A percentile compares a stretch with the other conserved stretches of the same genome.
Evolutionary conservation across 2,888 invertebrate genomes (phyloP).

Genomic region (Horisme vitalbata): DNA sequence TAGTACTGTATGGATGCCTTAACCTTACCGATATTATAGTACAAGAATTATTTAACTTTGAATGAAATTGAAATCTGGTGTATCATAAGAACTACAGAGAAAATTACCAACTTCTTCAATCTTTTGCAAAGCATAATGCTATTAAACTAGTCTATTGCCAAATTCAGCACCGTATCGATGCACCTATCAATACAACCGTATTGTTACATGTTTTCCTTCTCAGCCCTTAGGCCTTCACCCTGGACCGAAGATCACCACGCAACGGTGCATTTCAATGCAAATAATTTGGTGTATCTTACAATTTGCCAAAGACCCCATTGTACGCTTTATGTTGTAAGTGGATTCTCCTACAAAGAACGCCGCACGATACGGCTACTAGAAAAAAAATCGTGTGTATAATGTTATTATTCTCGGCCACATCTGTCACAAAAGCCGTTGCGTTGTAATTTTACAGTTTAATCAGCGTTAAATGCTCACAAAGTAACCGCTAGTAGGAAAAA

Average conservation of each 20-base stretch:
- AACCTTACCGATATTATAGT: too few species aligned
- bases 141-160: conserved; percentile 7
- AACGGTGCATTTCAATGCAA: conserved; percentile 67
- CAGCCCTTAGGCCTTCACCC: conserved; percentile 69
- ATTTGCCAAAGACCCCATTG: conserved; percentile 79
- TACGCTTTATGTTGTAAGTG: conserved; percentile 75
- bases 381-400: conserved; percentile 65
- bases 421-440: conserved; percentile 78
- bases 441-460: conserved; percentile 83
- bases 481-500: conserved; percentile 67
- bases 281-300: conserved; percentile 82
- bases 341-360: conserved; percentile 72
- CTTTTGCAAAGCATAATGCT: too few species aligned
- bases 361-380: conserved; percentile 69
- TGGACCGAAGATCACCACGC: conserved; percentile 62
- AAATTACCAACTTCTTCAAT: too few species aligned
- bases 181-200: conserved; percentile 60
- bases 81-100: too few species aligned
- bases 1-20: too few species aligned
- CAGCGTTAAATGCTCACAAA: conserved; percentile 80
- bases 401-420: conserved; percentile 79
- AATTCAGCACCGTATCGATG: conserved; percentile 38
- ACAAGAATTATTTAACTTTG: too few species aligned
- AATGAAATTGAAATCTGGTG: too few species aligned
- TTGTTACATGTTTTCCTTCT: conserved; percentile 76